phyloP scores from a whole-genome alignment of 2,797 vertebrate species.

The Brachymystax lenok region DNA sequence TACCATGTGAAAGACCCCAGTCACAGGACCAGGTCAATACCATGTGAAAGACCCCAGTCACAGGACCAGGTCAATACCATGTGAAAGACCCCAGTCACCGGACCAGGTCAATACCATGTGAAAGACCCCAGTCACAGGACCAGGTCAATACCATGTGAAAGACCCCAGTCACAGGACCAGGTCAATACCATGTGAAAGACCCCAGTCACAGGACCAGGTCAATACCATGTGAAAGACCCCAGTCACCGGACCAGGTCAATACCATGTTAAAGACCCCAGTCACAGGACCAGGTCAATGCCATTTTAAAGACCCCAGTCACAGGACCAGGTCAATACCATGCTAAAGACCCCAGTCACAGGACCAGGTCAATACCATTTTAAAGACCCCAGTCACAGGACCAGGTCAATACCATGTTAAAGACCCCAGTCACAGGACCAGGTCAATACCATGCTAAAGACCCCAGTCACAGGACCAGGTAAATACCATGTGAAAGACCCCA shows the following conservation, averaged over 20 bases:
- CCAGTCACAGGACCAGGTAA: slow-evolving; percentile 61
- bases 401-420: slow-evolving; percentile 74
- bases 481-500: slow-evolving; percentile 66
- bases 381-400: slow-evolving; percentile 42
- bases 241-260: slow-evolving; percentile 68
- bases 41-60: slow-evolving; percentile 67
- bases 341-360: slow-evolving; percentile 61
- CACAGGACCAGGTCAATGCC: no score
- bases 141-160: no score
- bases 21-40: slow-evolving; percentile 68
- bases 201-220: no score
- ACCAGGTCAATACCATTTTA: no score
- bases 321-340: slow-evolving; percentile 68
- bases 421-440: not conserved
- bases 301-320: slow-evolving; percentile 24
- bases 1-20: not conserved
- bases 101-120: slow-evolving; percentile 70
- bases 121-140: slow-evolving; percentile 51
- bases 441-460: no score
- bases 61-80: no score
- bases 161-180: slow-evolving; percentile 48
- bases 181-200: slow-evolving; percentile 73
- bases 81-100: slow-evolving; percentile 34
- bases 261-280: slow-evolving; percentile 69
- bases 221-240: no score